Conservation (phyloP, 1,140 invertebrate genomes). For the Chymomyza costata region DNA sequence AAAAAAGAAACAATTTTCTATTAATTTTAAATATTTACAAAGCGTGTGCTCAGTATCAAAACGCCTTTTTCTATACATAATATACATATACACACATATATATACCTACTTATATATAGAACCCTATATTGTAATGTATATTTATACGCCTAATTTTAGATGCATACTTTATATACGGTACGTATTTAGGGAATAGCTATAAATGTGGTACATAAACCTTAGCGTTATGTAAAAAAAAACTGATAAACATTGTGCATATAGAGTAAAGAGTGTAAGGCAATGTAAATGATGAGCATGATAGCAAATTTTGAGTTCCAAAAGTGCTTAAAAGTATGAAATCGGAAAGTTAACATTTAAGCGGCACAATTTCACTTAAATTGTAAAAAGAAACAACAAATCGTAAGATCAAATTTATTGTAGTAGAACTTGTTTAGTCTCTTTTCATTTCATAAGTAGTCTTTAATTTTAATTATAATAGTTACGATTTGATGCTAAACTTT, state of each 20-base stretch:
- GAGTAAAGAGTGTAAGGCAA: no score
- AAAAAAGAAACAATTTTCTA: background rate
- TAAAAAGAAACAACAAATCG: conserved; percentile 13
- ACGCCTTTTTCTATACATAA: conserved; percentile 41
- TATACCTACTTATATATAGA: conserved; percentile 14
- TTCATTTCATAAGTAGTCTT: conserved; percentile 21
- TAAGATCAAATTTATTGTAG: conserved; percentile 16
- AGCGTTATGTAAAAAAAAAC: no score
- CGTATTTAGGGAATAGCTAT: conserved; percentile 25
- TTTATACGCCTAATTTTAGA: conserved; percentile 13
- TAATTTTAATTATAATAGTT: conserved; percentile 34
- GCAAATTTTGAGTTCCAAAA: conserved; percentile 39
- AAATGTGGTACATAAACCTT: conserved; percentile 8
- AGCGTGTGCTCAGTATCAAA: conserved; percentile 46
- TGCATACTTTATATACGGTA: conserved; percentile 20
- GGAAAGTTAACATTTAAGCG: conserved; percentile 67
- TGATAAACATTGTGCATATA: background rate
- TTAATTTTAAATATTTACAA: conserved; percentile 2
- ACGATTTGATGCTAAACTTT: conserved; percentile 27
- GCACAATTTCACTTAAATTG: conserved; percentile 65
- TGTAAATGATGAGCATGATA: no score
- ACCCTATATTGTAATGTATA: conserved; percentile 19
- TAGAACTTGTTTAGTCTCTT: no score
- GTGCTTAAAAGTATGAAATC: conserved; percentile 24
- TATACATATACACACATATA: conserved; percentile 21